These are phyloP conservation scores for Glaucomys volans DNA, from an alignment of 2,113 vertebrate genomes.

Conservation along the genomic window DNA sequence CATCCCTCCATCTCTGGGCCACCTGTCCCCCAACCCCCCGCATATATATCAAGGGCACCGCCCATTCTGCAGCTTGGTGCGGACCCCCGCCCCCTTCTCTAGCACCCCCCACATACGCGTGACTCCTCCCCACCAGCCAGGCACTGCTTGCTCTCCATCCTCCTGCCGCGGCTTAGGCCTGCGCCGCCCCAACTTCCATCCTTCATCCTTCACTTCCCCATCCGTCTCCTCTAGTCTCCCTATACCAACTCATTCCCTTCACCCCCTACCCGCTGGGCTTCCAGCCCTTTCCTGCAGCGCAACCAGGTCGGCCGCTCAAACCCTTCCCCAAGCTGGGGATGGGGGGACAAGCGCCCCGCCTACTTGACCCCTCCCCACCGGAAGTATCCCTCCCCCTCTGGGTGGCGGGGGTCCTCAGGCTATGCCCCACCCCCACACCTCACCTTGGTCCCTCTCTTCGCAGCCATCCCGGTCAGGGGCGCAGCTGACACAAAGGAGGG, in stretches of 20 bases:
- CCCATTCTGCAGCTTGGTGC: slow-evolving; percentile 4
- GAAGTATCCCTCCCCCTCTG: slow-evolving; percentile 74
- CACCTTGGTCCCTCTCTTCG: slow-evolving; percentile 84
- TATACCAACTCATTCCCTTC: background rate
- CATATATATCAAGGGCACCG: slow-evolving; percentile 70
- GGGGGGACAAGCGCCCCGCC: slow-evolving; percentile 37
- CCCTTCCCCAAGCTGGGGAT: background rate
- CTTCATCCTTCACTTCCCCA: background rate
- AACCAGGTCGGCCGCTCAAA: background rate
- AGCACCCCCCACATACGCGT: background rate
- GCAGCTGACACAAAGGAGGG: slow-evolving; percentile 83
- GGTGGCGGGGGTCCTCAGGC: slow-evolving; percentile 57
- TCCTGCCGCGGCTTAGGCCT: background rate
- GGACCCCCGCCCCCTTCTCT: background rate
- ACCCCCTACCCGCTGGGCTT: background rate
- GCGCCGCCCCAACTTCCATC: slow-evolving; percentile 8
- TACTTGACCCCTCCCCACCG: slow-evolving; percentile 76
- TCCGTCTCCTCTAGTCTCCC: background rate
- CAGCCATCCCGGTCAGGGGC: slow-evolving; percentile 84
- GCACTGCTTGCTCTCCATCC: background rate
- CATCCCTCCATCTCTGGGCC: slow-evolving; percentile 12
- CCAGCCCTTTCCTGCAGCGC: background rate
- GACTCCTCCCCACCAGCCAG: slow-evolving; percentile 25
- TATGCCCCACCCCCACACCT: slow-evolving; percentile 80
- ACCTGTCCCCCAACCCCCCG: background rate